Conservation (phyloP, 2,888 invertebrate genomes). For the Neoitamus cyanurus region DNA sequence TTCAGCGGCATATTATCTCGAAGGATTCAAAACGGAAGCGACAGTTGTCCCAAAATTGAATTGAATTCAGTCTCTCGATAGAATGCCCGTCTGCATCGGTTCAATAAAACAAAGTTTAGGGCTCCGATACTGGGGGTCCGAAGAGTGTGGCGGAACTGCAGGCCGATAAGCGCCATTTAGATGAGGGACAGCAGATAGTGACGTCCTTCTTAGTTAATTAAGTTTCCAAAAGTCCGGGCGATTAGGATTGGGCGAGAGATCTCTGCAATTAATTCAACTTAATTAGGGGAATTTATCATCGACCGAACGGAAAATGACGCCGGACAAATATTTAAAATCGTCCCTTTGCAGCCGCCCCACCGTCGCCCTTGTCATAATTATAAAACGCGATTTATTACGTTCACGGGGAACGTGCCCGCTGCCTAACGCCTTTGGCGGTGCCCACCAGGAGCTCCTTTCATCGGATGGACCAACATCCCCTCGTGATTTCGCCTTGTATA, state of each 20-base stretch:
- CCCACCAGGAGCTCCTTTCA: neutral
- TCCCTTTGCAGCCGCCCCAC: neutral
- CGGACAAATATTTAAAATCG: neutral
- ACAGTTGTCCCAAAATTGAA: neutral
- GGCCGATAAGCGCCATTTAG: neutral
- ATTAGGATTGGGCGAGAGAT: neutral
- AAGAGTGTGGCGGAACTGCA: neutral
- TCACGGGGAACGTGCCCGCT: neutral
- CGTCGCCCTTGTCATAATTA: constrained; percentile 13
- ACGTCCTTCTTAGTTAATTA: constrained; percentile 16
- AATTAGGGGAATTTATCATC: constrained; percentile 50
- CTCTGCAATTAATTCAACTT: constrained; percentile 48
- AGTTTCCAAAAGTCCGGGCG: neutral
- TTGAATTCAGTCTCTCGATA: neutral
- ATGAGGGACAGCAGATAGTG: neutral
- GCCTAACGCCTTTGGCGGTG: neutral
- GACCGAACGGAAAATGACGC: constrained; percentile 24
- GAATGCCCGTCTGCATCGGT: neutral
- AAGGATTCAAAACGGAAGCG: neutral
- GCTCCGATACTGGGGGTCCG: neutral
- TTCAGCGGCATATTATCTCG: neutral
- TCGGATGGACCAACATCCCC: neutral
- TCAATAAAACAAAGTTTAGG: neutral
- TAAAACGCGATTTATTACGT: constrained; percentile 22
- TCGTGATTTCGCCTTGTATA: neutral